Evolutionary conservation across 1,140 invertebrate species (phyloP).

Genomic region (Anagrus nilaparvatae): DNA sequence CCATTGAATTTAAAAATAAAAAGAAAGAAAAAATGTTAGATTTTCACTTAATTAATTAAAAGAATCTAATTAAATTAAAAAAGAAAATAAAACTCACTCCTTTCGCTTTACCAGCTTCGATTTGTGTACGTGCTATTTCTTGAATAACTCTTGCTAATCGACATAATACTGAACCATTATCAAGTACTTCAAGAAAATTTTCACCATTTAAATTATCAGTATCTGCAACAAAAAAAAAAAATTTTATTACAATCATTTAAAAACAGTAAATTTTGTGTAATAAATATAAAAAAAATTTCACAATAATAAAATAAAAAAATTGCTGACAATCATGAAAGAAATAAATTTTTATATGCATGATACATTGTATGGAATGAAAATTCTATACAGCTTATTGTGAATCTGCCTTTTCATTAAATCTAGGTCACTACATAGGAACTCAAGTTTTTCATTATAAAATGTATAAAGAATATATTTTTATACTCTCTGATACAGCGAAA

Average conservation of each 20-base stretch:
- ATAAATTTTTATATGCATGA: no score
- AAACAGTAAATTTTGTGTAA: not conserved
- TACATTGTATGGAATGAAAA: no score
- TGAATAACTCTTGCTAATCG: constrained; percentile 67
- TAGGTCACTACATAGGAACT: not conserved
- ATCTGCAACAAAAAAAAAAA: constrained; percentile 43
- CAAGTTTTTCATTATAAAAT: not conserved
- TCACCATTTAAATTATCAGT: constrained; percentile 62
- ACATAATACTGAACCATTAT: constrained; percentile 72
- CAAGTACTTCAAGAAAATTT: constrained; percentile 67
- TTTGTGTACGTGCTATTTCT: constrained; percentile 53
- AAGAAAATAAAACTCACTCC: constrained; percentile 43
- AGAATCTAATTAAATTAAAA: not conserved
- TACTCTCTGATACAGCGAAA: not conserved
- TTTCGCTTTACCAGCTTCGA: constrained; percentile 50
- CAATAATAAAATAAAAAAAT: no score
- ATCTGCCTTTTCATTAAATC: no score
- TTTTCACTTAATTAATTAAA: not conserved
- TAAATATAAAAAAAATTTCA: not conserved
- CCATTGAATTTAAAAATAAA: not conserved
- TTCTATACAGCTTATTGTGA: no score
- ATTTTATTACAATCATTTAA: not conserved
- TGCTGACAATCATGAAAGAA: no score
- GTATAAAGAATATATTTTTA: not conserved
- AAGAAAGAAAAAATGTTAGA: not conserved